Base-by-base conservation (phyloP, 2,113 vertebrate species). In the Bubo blakistoni region DNA sequence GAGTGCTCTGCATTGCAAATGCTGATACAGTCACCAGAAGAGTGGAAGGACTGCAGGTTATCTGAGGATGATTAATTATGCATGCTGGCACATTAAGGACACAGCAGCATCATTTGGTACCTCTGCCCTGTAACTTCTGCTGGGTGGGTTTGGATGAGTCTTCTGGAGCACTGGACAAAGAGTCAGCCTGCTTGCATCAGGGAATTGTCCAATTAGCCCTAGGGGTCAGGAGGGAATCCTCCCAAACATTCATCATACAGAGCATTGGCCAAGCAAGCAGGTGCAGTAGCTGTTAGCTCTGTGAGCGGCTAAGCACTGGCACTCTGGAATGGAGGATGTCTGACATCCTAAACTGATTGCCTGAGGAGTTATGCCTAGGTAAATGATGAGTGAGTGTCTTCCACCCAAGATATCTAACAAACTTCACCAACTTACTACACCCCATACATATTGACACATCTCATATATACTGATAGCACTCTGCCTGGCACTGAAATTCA, bases 1-100 rank as follows among this genome's bases (percentile, higher is more conserved):
- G 55, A 91, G 30, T 95, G 77, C 71, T 95, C 84, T 93, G 91
- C 83, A 96, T 96, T 96, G 91, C 86, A 94, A 97, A 97, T 98
- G 71, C 71, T 95, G 94, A 94, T 94, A 88, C n/a, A 88, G 87
- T 76, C 63, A 92, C 61, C 69, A 88, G 89, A 97, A 97, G 58
- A 32, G 55, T 94, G 82, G 95, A 86, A 91, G 76, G 36, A 86
- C 63, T 92, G 71, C 85, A 82, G 81, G 91, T 94, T 97, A 84
- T 71, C 77, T 91, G 72, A 87, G 84, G 83, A 79, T 91, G 88
- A 95, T 93, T 67, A 91, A 89, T 96, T 92, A 96, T 94, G 73
- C 59, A 89, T 90, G 69, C 54, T 5, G 6, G 47, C 63, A 88
- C 46, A 51, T 69, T 94, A 81, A 94, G 73, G 86, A 90, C 84